Conservation (phyloP, 2,888 invertebrate genomes). For the Lottia scabra region DNA sequence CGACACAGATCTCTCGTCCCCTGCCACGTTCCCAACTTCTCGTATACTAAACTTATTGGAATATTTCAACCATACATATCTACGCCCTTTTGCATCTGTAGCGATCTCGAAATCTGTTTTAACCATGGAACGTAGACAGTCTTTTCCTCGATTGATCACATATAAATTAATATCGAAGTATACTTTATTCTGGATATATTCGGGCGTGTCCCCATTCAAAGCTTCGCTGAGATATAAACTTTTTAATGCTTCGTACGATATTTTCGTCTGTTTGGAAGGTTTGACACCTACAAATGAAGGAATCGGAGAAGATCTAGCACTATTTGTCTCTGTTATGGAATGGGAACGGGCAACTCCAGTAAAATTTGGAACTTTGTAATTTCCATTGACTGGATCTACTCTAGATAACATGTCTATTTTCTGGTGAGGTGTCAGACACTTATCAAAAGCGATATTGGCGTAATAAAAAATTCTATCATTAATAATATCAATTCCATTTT, state of each 20-base stretch:
- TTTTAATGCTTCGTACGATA: constrained; percentile 54
- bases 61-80: constrained; percentile 56
- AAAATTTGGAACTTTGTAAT: neutral
- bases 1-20: constrained; percentile 20
- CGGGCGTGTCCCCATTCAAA: constrained; percentile 53
- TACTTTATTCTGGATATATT: constrained; percentile 58
- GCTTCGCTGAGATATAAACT: constrained; percentile 56
- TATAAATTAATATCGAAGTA: constrained; percentile 60
- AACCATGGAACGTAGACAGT: constrained; percentile 55
- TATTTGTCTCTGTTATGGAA: too few species aligned
- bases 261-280: constrained; percentile 25
- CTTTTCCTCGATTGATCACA: constrained; percentile 59
- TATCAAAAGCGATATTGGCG: constrained; percentile 50
- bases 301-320: neutral
- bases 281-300: neutral
- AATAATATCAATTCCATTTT: constrained; percentile 49
- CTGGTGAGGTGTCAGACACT: constrained; percentile 35
- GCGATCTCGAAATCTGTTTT: constrained; percentile 58
- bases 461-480: constrained; percentile 45
- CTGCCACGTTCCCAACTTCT: constrained; percentile 44
- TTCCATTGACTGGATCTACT: constrained; percentile 14
- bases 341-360: neutral
- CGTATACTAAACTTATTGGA: constrained; percentile 52
- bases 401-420: constrained; percentile 49
- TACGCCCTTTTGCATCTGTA: constrained; percentile 47